These are phyloP conservation scores for Zygaena filipendulae DNA, from an alignment of 2,888 invertebrate genomes.

Conservation along the genomic window DNA sequence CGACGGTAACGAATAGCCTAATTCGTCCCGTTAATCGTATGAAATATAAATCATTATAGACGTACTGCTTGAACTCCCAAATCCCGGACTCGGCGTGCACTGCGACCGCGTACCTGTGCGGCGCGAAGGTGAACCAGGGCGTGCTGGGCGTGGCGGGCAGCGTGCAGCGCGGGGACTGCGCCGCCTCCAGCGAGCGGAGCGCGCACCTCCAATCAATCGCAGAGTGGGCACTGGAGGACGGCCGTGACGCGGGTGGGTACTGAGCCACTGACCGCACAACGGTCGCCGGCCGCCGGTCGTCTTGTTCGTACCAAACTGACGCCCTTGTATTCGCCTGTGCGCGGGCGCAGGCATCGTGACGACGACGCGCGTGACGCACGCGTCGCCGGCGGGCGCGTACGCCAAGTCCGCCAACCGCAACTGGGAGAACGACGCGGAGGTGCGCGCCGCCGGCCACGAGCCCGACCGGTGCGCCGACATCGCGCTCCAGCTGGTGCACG, in stretches of 20 bases:
- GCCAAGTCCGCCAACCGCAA: slow-evolving; percentile 73
- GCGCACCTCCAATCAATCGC: slow-evolving; percentile 73
- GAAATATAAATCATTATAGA: no score
- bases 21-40: no score
- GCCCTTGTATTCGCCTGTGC: background rate
- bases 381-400: slow-evolving; percentile 76
- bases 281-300: background rate
- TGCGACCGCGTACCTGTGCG: slow-evolving; percentile 74
- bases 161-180: slow-evolving; percentile 69
- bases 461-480: slow-evolving; percentile 72
- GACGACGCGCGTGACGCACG: slow-evolving; percentile 80
- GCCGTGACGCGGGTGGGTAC: slow-evolving; percentile 33
- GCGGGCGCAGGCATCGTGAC: slow-evolving; percentile 71
- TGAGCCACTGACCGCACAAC: background rate
- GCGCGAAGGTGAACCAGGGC: slow-evolving; percentile 72
- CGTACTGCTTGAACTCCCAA: slow-evolving; percentile 68
- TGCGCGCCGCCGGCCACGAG: slow-evolving; percentile 41
- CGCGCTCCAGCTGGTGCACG: slow-evolving; percentile 73
- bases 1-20: no score
- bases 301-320: background rate
- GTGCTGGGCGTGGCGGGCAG: slow-evolving; percentile 73
- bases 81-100: slow-evolving; percentile 78
- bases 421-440: slow-evolving; percentile 75
- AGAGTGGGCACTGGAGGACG: slow-evolving; percentile 68
- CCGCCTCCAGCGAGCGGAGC: slow-evolving; percentile 48